A percentile compares a stretch with the other conserved stretches of the same genome.
phyloP scores from a whole-genome alignment of 2,888 invertebrate species.

The Andrena minutula region DNA sequence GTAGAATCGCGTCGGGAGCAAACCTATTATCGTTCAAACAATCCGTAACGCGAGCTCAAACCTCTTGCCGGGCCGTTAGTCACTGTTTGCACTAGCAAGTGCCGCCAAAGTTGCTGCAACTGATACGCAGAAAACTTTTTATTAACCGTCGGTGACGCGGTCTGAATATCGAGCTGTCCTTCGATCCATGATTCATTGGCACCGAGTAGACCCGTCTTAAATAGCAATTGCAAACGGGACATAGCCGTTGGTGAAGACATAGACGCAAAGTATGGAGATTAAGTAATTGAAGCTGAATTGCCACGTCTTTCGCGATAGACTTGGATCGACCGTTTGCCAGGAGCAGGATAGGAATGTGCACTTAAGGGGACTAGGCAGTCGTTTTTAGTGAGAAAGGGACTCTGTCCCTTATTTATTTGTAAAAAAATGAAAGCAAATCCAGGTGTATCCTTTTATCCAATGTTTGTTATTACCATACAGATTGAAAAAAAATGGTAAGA shows the following conservation, averaged over 20 bases:
- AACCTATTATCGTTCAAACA: neutral
- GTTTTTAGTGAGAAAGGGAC: too few species aligned
- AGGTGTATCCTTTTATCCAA: too few species aligned
- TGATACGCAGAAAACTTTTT: conserved; percentile 37
- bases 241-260: neutral
- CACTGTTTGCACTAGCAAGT: conserved; percentile 16
- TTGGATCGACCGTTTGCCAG: too few species aligned
- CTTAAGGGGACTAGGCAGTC: too few species aligned
- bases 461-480: too few species aligned
- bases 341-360: too few species aligned
- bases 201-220: conserved; percentile 19
- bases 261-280: conserved; percentile 1
- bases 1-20: neutral
- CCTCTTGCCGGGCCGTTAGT: neutral
- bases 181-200: conserved; percentile 55
- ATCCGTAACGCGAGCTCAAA: conserved; percentile 1
- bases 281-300: neutral
- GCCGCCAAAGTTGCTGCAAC: conserved; percentile 16
- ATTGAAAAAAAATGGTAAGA: too few species aligned
- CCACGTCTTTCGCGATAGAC: neutral
- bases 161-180: conserved; percentile 48
- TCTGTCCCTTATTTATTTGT: too few species aligned
- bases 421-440: too few species aligned
- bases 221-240: conserved; percentile 9
- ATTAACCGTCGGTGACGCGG: conserved; percentile 44